phyloP scores from a whole-genome alignment of 2,888 invertebrate genomes.

The Andrena bicolor region DNA sequence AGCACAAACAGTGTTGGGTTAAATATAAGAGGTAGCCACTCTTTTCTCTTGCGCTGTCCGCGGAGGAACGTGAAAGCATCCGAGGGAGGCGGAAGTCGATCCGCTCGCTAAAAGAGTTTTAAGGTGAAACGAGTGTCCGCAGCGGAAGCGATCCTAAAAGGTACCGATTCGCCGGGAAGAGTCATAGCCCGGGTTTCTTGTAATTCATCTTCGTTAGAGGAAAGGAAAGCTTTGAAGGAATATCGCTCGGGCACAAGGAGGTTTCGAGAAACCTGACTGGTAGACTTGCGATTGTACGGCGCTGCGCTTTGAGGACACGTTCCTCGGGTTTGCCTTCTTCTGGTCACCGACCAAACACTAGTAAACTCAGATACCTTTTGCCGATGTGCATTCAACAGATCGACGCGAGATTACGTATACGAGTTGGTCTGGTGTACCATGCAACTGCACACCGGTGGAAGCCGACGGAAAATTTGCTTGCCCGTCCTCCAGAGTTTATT shows the following conservation, averaged over 20 bases:
- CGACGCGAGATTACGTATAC: neutral
- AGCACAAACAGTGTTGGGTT: too few species aligned
- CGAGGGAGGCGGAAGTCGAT: neutral
- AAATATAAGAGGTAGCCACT: too few species aligned
- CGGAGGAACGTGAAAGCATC: neutral
- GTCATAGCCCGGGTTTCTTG: neutral
- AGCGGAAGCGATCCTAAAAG: neutral
- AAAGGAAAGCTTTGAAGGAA: conserved; percentile 10
- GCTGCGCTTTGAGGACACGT: neutral
- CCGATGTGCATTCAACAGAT: neutral
- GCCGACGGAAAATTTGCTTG: neutral
- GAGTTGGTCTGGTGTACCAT: neutral
- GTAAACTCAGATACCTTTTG: conserved; percentile 13
- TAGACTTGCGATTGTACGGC: neutral
- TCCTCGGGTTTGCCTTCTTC: neutral
- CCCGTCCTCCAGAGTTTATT: neutral
- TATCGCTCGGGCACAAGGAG: neutral
- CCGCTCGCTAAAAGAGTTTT: neutral
- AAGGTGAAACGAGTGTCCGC: conserved; percentile 9
- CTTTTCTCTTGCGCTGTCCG: neutral
- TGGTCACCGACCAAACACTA: neutral
- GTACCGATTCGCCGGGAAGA: conserved; percentile 2
- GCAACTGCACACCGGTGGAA: neutral
- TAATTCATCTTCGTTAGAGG: neutral
- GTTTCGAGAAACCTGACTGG: neutral